A percentile compares a stretch with the other conserved stretches of the same genome.
Evolutionary conservation across 2,888 invertebrate genomes (phyloP).

Genomic region (Pimpla rufipes): DNA sequence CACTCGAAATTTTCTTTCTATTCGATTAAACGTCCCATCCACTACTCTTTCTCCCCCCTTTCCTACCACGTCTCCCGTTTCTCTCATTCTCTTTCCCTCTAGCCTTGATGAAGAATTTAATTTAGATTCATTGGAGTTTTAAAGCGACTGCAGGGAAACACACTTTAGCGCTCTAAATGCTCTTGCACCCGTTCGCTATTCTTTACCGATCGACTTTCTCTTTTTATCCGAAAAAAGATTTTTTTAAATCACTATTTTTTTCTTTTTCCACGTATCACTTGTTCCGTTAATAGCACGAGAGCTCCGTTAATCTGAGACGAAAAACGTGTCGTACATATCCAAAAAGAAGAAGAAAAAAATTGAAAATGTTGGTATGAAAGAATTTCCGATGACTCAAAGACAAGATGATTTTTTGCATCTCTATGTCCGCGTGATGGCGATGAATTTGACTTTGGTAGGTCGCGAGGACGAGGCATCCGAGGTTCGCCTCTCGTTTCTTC

Average conservation of each 20-base stretch:
- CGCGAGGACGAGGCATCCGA: neutral
- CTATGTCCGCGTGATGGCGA: constrained; percentile 1
- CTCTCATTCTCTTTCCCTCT: constrained; percentile 21
- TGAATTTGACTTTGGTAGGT: constrained; percentile 34
- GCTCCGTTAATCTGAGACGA: neutral
- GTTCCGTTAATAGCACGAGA: no score
- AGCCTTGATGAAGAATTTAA: constrained; percentile 63
- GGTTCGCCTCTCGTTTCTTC: constrained; percentile 22
- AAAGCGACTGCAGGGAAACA: constrained; percentile 36
- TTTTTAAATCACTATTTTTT: neutral
- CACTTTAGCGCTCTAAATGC: constrained; percentile 36
- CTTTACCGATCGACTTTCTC: constrained; percentile 25
- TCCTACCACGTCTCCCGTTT: neutral
- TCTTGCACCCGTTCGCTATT: constrained; percentile 17
- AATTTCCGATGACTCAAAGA: no score
- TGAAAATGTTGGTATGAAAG: no score
- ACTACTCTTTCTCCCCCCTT: constrained; percentile 19
- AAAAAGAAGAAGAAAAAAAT: neutral
- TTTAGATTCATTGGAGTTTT: constrained; percentile 63
- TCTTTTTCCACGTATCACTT: neutral
- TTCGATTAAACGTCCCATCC: constrained; percentile 62
- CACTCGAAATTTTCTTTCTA: constrained; percentile 69
- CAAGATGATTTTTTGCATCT: no score
- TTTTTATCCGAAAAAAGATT: no score
- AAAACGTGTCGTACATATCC: no score